Conservation (phyloP, 1,140 invertebrate species). For the Leptestheria dahalacensis region DNA sequence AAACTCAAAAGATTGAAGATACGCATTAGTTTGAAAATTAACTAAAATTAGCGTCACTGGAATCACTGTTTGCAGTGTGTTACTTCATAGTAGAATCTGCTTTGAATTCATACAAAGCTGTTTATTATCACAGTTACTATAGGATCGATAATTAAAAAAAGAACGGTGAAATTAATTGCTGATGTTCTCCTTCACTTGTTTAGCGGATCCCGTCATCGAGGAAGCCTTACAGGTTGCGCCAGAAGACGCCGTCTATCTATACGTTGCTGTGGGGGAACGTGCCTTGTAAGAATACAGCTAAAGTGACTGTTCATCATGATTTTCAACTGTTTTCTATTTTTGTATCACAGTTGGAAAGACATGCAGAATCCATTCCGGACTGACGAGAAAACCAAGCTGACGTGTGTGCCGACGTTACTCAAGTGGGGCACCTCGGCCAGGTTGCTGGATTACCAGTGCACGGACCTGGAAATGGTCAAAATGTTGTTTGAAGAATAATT, state of each 20-base stretch:
- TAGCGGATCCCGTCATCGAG: conserved; percentile 29
- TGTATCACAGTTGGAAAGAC: conserved; percentile 23
- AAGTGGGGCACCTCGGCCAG: conserved; percentile 24
- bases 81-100: no score
- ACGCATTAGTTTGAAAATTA: no score
- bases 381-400: conserved; percentile 25
- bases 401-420: conserved; percentile 28
- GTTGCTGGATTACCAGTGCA: conserved; percentile 27
- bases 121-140: no score
- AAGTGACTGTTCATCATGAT: background rate
- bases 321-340: background rate
- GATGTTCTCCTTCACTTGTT: no score
- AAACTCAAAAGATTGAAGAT: no score
- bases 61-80: no score
- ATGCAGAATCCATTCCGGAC: conserved; percentile 26
- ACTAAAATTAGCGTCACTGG: no score
- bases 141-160: no score
- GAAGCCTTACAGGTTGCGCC: conserved; percentile 24
- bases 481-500: conserved; percentile 28
- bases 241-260: conserved; percentile 26
- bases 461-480: conserved; percentile 24
- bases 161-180: no score
- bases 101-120: no score
- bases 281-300: conserved; percentile 23
- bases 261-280: conserved; percentile 28